phyloP scores from a whole-genome alignment of 2,797 vertebrate genomes.

The Karalla daura region DNA sequence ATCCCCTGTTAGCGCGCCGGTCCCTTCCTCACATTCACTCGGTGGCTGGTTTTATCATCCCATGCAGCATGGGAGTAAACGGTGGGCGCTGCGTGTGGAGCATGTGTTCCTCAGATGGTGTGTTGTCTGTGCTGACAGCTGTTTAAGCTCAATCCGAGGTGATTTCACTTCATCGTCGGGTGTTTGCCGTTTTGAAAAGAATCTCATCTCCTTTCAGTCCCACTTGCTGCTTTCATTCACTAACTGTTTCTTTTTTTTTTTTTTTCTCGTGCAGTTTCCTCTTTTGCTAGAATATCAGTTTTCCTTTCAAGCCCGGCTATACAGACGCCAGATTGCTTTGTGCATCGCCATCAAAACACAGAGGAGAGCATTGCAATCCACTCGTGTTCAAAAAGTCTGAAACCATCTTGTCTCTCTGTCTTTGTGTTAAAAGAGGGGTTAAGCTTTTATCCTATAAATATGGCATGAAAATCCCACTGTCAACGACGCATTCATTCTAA shows the following conservation, averaged over 20 bases:
- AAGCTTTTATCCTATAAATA: constrained; percentile 87
- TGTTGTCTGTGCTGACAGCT: constrained; percentile 52
- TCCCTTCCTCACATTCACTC: constrained; percentile 10
- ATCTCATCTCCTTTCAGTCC: constrained; percentile 72
- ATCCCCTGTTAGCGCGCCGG: constrained; percentile 7
- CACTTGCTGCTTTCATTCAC: constrained; percentile 77
- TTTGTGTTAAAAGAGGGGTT: constrained; percentile 80
- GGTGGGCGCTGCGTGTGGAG: constrained; percentile 16
- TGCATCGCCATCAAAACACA: constrained; percentile 76
- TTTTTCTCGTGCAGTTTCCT: constrained; percentile 69
- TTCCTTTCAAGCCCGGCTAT: constrained; percentile 70
- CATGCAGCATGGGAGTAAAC: constrained; percentile 6
- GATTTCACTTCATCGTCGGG: constrained; percentile 62
- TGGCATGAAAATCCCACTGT: constrained; percentile 81
- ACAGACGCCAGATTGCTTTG: constrained; percentile 77
- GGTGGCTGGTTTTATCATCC: constrained; percentile 25
- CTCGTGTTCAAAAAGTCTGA: constrained; percentile 75
- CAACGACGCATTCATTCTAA: constrained; percentile 80
- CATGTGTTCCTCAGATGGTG: constrained; percentile 42
- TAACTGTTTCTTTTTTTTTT: constrained; percentile 79
- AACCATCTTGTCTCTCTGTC: constrained; percentile 69
- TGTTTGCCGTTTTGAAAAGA: constrained; percentile 70
- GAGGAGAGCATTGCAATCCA: constrained; percentile 73
- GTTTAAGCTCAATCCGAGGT: constrained; percentile 63
- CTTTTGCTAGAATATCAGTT: constrained; percentile 80